Evolutionary conservation across 2,888 invertebrate species (phyloP).

Genomic region (Trachelus iudaicus): DNA sequence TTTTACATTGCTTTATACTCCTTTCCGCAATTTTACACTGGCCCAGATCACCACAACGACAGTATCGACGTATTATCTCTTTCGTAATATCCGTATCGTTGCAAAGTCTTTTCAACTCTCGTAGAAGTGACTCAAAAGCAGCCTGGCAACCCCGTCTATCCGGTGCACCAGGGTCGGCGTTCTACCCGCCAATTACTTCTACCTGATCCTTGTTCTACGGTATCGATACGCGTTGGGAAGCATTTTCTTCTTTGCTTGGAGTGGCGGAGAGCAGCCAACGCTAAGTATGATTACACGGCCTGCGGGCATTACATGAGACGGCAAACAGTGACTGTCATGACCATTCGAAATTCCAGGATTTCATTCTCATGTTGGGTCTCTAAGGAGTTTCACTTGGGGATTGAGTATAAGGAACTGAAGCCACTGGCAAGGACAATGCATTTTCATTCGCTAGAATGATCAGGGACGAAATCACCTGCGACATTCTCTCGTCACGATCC

Average conservation of each 20-base stretch:
- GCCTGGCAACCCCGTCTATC: neutral
- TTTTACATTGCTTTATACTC: too few relatives aligned
- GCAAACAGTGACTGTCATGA: constrained; percentile 19
- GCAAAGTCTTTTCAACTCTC: neutral
- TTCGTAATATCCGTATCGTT: neutral
- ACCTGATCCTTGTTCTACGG: constrained; percentile 10
- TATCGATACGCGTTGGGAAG: constrained; percentile 7
- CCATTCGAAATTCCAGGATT: neutral
- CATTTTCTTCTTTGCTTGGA: constrained; percentile 3
- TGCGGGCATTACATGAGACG: constrained; percentile 11
- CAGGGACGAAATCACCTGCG: neutral
- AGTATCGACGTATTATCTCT: neutral
- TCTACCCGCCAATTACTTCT: constrained; percentile 7
- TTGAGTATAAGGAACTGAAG: neutral
- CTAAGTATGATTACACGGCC: constrained; percentile 24
- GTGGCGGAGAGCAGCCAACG: constrained; percentile 4
- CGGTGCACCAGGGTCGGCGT: neutral
- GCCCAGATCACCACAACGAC: neutral
- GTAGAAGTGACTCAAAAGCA: neutral
- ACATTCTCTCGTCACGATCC: constrained; percentile 3
- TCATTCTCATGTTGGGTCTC: neutral
- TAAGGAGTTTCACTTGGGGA: neutral
- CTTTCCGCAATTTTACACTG: too few relatives aligned
- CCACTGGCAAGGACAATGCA: neutral
- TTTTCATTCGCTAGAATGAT: neutral